Conservation (phyloP, 2,797 vertebrate species). For the Podarcis siculus region DNA sequence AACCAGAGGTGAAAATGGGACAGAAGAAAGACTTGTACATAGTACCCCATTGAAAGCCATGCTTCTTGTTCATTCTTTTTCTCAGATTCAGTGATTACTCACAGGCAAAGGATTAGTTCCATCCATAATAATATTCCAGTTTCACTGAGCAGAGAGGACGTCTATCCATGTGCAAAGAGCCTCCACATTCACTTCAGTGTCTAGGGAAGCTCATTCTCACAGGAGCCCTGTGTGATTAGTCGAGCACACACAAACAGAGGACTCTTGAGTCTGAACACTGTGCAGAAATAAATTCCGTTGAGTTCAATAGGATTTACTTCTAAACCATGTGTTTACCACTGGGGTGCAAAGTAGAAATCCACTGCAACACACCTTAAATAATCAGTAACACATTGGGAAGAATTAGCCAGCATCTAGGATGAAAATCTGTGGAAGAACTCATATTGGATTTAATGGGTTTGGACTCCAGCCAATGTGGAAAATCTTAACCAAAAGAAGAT, state of each 20-base stretch:
- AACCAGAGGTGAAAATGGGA: neutral
- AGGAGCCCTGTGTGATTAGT: too few relatives aligned
- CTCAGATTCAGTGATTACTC: neutral
- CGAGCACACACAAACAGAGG: neutral
- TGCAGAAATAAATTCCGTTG: neutral
- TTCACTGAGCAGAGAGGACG: neutral
- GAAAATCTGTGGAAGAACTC: neutral
- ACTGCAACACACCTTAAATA: neutral
- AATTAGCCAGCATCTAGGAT: neutral
- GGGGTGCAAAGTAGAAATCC: neutral
- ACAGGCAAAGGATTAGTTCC: neutral
- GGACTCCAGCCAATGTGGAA: neutral
- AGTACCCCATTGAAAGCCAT: neutral
- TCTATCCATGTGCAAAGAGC: neutral
- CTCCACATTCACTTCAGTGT: neutral
- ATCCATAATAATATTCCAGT: neutral
- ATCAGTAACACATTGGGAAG: neutral
- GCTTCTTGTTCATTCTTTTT: neutral
- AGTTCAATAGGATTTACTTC: neutral
- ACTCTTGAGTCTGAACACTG: neutral
- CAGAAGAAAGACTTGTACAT: neutral
- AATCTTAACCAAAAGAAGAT: neutral
- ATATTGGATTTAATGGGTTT: neutral
- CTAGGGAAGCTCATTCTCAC: neutral
- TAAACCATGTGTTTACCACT: neutral